Conservation (phyloP, 2,797 vertebrate species). For the Lacerta viridis region DNA sequence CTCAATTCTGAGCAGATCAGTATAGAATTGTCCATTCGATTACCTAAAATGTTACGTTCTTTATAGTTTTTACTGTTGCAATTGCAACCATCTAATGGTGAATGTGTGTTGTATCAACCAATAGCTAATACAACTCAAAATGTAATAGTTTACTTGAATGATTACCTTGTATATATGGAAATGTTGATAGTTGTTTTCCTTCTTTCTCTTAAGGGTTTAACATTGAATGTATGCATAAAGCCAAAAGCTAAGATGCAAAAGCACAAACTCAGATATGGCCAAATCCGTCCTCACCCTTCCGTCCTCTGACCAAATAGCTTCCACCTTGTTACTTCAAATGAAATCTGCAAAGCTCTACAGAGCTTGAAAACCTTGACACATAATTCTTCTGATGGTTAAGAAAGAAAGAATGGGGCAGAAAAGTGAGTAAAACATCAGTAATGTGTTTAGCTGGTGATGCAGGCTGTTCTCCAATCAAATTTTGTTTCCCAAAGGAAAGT, state of each 20-base stretch:
- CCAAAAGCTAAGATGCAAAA: not conserved
- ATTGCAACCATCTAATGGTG: not conserved
- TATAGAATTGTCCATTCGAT: not conserved
- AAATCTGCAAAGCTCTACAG: conserved; percentile 20
- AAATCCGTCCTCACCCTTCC: not conserved
- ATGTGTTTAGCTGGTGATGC: conserved; percentile 83
- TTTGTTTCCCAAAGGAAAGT: conserved; percentile 83
- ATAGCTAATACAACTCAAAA: not conserved
- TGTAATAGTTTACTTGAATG: not conserved
- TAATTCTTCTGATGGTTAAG: conserved; percentile 51
- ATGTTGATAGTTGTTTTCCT: not conserved
- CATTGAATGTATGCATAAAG: not conserved
- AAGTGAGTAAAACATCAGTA: conserved; percentile 80
- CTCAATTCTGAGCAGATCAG: not conserved
- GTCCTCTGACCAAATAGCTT: not conserved
- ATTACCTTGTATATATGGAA: conserved; percentile 5
- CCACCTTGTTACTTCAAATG: conserved; percentile 51
- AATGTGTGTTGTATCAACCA: not conserved
- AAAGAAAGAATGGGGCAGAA: conserved; percentile 64
- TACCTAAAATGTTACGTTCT: not conserved
- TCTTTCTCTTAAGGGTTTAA: not conserved
- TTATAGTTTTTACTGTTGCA: not conserved
- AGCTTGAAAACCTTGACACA: conserved; percentile 48
- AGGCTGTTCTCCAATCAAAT: conserved; percentile 84
- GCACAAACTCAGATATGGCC: not conserved